phyloP scores from a whole-genome alignment of 2,888 invertebrate species.

The Thecophora atra region DNA sequence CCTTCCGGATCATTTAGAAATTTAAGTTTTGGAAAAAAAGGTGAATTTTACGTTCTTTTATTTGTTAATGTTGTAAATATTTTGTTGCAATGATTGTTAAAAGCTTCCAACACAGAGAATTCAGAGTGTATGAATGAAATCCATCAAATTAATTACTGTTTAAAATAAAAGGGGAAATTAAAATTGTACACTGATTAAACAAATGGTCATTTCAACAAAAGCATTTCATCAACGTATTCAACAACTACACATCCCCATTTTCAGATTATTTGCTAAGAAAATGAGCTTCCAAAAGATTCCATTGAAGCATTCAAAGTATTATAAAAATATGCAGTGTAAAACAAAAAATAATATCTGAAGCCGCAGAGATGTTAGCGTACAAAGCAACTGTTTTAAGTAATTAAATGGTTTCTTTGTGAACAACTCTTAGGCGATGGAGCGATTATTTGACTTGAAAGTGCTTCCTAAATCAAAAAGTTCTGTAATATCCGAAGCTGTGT shows the following conservation, averaged over 20 bases:
- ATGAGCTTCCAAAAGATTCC: background rate
- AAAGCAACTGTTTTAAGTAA: slow-evolving; percentile 17
- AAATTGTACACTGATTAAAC: slow-evolving; percentile 27
- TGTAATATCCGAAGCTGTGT: background rate
- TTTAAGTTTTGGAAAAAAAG: no score
- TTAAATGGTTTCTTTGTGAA: slow-evolving; percentile 32
- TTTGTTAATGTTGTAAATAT: no score
- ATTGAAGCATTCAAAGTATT: background rate
- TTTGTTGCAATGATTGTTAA: no score
- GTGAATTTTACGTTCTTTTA: no score
- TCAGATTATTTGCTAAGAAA: slow-evolving; percentile 4
- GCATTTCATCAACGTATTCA: slow-evolving; percentile 13
- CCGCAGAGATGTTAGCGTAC: slow-evolving; percentile 8
- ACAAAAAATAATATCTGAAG: slow-evolving; percentile 18
- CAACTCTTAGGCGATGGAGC: background rate
- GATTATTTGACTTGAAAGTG: background rate
- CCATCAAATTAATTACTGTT: slow-evolving; percentile 29
- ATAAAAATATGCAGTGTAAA: background rate
- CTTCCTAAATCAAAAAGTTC: background rate
- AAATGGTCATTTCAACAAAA: slow-evolving; percentile 14
- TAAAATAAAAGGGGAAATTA: slow-evolving; percentile 5
- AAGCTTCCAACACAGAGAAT: background rate
- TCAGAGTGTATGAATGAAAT: slow-evolving; percentile 25
- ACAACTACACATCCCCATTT: background rate
- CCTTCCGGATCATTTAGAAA: no score